Base-by-base conservation (phyloP, 2,113 vertebrate genomes). In the Neoarius graeffei region DNA sequence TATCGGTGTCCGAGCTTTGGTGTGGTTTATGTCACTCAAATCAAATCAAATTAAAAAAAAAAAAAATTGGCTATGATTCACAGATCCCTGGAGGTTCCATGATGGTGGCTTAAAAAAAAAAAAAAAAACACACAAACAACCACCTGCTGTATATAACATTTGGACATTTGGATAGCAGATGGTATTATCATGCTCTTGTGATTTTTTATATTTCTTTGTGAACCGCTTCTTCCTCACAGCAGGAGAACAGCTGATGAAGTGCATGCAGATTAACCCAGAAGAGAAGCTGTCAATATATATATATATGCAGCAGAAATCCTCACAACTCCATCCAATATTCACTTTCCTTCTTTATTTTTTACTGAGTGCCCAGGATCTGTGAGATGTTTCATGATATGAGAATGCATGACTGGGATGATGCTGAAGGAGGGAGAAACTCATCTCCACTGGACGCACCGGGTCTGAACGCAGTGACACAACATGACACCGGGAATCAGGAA, bases 211-310 rank as follows among this genome's bases (percentile, higher is more conserved):
- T 83, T n/a, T 83, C n/a, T 83, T 67, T 83, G 15, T 67, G 23
- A 23, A 42, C 76, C 15, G 13, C n/a, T 79, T n/a, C 23, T 8
- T 17, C 62, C 4, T 67, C 64, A 8, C 81, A 83, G 50, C 82
- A 64, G 23, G 20, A 67, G 48, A 52, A 67, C 42, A 83, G 82
- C 64, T 67, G 62, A 52, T 85, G 64, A 84, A 84, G 83, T 35
- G n/a, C 50, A 56, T 56, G 66, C 30, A 59, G 69, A 85, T 73
- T 35, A 85, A 57, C 80, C 80, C 80, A 14, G 66, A 57, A 57
- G 19, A 85, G 1, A 14, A 84, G 83, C 48, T 56, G 62, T n/a
- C 17, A 54, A 56, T 42, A 42, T 42, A 3, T 2, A 42, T 35
- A 42, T 42, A 42, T 30, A n/a, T 27, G 62, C 48, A n/a, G 6